These are phyloP conservation scores for Muscicapa striata DNA, from an alignment of 2,797 vertebrate genomes.

Conservation along the genomic window DNA sequence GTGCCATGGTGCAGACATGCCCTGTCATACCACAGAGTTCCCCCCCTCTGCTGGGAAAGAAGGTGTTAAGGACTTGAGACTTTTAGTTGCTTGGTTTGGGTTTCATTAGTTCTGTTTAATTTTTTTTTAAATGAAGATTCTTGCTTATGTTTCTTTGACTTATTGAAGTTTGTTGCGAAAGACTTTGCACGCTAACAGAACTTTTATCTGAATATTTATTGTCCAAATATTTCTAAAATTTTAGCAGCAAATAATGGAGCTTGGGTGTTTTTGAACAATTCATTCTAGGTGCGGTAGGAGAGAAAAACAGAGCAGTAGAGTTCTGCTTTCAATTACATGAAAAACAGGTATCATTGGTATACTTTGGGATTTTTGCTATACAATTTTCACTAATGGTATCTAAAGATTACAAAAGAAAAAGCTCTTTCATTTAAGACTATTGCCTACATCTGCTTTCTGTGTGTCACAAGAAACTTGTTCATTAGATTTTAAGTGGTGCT, in stretches of 20 bases:
- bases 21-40: not conserved
- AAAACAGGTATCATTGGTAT: not conserved
- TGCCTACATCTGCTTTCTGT: not conserved
- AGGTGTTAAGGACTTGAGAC: not conserved
- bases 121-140: not conserved
- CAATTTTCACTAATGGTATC: not conserved
- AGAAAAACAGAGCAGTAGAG: not conserved
- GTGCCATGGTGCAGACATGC: not conserved
- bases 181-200: not conserved
- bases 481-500: not conserved
- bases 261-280: not conserved
- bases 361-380: not conserved
- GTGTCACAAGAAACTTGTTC: not conserved
- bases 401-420: not conserved
- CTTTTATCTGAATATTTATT: not conserved
- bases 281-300: not conserved
- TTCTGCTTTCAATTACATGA: not conserved
- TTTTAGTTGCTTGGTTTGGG: not conserved
- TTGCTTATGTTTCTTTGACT: not conserved
- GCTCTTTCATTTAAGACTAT: not conserved
- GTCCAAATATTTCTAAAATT: not conserved
- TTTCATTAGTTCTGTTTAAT: not conserved
- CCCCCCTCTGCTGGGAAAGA: not conserved
- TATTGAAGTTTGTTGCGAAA: not conserved
- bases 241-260: not conserved